These are phyloP conservation scores for Chlorodrepanis virens DNA, from an alignment of 2,113 vertebrate species.

Conservation along the genomic window DNA sequence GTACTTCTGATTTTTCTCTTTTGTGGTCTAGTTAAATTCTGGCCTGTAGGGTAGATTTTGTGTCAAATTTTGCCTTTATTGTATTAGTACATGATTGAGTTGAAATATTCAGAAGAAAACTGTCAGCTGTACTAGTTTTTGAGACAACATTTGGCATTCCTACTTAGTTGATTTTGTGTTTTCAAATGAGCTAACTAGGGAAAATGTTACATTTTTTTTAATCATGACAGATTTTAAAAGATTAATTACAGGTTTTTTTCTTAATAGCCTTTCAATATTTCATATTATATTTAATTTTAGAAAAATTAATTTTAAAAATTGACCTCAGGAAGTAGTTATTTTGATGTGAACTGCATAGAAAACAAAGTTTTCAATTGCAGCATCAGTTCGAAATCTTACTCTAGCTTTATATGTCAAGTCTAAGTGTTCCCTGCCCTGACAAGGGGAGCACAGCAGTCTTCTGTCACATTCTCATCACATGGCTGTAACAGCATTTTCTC, in stretches of 20 bases:
- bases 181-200: neutral
- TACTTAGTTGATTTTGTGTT: neutral
- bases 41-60: neutral
- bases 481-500: neutral
- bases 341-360: neutral
- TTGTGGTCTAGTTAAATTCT: neutral
- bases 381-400: neutral
- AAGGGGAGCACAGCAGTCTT: neutral
- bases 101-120: neutral
- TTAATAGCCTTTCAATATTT: neutral
- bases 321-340: neutral
- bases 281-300: neutral
- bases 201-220: neutral
- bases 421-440: neutral
- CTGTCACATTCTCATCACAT: neutral
- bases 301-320: neutral
- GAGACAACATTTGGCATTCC: neutral
- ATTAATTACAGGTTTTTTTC: accelerated
- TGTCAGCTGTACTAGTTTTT: neutral
- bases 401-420: neutral
- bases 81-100: neutral
- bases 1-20: neutral
- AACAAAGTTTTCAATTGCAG: neutral
- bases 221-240: neutral
- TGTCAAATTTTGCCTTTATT: neutral